phyloP scores from a whole-genome alignment of 1,140 invertebrate genomes.

The Heliothis subflexa region DNA sequence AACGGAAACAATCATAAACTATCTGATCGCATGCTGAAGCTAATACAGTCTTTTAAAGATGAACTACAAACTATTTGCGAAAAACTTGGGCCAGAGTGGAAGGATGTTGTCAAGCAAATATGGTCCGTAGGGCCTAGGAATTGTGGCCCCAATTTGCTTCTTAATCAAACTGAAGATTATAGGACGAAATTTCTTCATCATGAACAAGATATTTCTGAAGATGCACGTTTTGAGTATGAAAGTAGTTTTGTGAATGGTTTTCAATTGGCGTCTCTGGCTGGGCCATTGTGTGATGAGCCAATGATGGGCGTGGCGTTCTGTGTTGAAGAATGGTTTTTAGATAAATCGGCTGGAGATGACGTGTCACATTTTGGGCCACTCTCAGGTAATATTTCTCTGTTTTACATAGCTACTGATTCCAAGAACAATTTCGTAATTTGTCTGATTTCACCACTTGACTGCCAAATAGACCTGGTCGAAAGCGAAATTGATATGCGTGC shows the following conservation, averaged over 20 bases:
- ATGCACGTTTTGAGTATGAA: conserved; percentile 88
- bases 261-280: conserved; percentile 95
- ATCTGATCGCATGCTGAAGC: conserved; percentile 86
- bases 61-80: conserved; percentile 89
- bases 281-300: conserved; percentile 97
- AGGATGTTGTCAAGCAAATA: conserved; percentile 90
- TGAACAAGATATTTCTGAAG: conserved; percentile 78
- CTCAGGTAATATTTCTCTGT: conserved; percentile 78
- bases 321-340: conserved; percentile 92
- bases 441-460: no score
- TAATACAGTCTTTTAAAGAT: conserved; percentile 88
- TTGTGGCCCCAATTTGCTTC: conserved; percentile 95
- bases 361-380: conserved; percentile 86
- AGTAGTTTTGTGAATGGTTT: conserved; percentile 97
- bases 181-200: conserved; percentile 81
- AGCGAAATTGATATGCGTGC: no score
- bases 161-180: conserved; percentile 91
- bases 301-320: conserved; percentile 97
- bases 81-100: conserved; percentile 87
- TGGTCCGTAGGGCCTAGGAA: conserved; percentile 97
- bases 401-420: not conserved
- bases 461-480: no score
- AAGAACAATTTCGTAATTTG: not conserved
- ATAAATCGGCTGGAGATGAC: conserved; percentile 84
- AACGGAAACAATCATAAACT: conserved; percentile 70